Percentiles rank a stretch among this genome's conserved stretches.
Evolutionary conservation across 2,113 vertebrate species (phyloP).

Genomic region (Microcebus jonahi): DNA sequence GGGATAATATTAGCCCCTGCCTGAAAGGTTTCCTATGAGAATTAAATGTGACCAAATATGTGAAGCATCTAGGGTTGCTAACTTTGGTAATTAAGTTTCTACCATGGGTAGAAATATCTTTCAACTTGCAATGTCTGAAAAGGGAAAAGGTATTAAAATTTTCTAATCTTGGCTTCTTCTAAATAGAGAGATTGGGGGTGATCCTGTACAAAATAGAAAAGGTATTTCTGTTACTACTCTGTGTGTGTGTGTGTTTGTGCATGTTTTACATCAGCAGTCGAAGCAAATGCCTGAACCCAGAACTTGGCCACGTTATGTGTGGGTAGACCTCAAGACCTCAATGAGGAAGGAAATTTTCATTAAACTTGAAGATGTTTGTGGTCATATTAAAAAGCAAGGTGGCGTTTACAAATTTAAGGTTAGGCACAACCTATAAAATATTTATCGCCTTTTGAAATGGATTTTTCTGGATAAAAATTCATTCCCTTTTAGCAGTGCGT

Average conservation of each 20-base stretch:
- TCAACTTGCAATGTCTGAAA: background rate
- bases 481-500: background rate
- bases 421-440: background rate
- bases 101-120: background rate
- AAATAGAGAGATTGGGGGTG: background rate
- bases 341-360: conserved; percentile 14
- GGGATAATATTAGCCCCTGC: background rate
- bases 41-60: background rate
- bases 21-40: background rate
- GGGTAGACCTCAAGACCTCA: conserved; percentile 33
- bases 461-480: background rate
- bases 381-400: conserved; percentile 33
- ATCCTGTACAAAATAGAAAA: background rate
- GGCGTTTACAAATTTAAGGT: background rate
- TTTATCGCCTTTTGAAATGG: background rate
- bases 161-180: background rate
- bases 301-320: background rate
- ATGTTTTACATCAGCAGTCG: too few relatives aligned
- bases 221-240: background rate
- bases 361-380: conserved; percentile 50
- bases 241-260: background rate
- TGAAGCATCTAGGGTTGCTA: background rate
- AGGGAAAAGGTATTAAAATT: background rate
- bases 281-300: background rate
- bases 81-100: background rate